A percentile compares a stretch with the other conserved stretches of the same genome.
phyloP scores from a whole-genome alignment of 2,888 invertebrate genomes.

The Acleris holmiana region DNA sequence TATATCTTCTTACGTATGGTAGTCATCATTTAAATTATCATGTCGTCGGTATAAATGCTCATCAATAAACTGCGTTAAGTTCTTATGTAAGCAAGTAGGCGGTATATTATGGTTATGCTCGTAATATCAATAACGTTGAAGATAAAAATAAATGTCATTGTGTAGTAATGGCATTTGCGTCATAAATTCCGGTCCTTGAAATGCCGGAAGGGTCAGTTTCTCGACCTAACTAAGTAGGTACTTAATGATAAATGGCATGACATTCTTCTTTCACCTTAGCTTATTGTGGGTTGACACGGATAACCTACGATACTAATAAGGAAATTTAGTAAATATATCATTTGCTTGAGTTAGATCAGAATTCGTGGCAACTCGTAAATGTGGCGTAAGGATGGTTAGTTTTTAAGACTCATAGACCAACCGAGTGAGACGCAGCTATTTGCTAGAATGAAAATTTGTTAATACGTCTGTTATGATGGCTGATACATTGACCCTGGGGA shows the following conservation, averaged over 20 bases:
- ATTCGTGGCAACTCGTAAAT: no score
- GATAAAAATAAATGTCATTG: constrained; percentile 23
- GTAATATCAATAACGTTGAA: constrained; percentile 21
- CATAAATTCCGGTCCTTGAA: constrained; percentile 51
- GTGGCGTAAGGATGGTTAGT: no score
- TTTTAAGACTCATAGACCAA: no score
- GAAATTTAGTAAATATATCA: no score
- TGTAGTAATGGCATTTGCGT: constrained; percentile 43
- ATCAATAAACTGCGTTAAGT: constrained; percentile 9
- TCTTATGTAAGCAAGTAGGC: constrained; percentile 22
- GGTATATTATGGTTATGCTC: constrained; percentile 7
- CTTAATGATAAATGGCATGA: constrained; percentile 12
- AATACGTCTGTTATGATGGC: no score
- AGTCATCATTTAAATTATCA: neutral
- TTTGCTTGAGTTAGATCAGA: no score
- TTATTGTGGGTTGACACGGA: neutral
- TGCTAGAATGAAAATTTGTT: no score
- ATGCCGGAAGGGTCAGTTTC: constrained; percentile 57
- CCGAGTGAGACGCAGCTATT: no score
- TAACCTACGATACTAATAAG: neutral
- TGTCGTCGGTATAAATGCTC: neutral
- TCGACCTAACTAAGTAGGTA: constrained; percentile 35
- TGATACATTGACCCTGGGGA: no score
- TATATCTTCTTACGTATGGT: neutral
- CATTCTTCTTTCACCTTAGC: constrained; percentile 3